Conservation (phyloP, 1,140 invertebrate genomes). For the Orius laevigatus region DNA sequence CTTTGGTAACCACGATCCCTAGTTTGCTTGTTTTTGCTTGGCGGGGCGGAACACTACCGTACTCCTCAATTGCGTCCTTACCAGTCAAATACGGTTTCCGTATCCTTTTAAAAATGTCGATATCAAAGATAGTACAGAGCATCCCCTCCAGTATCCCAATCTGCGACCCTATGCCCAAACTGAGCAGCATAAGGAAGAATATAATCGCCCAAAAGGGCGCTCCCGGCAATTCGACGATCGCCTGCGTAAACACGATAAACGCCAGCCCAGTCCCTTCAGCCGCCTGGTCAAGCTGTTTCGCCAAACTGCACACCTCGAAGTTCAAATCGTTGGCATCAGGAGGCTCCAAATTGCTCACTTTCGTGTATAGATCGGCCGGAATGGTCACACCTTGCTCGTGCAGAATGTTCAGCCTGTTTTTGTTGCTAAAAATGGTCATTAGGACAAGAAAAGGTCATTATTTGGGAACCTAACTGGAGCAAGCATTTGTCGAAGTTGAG, state of each 20-base stretch:
- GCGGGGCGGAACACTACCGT: too few species aligned
- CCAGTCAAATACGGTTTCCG: constrained; percentile 76
- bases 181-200: constrained; percentile 84
- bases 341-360: neutral
- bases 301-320: constrained; percentile 45
- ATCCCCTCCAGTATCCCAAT: constrained; percentile 86
- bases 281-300: constrained; percentile 57
- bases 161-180: constrained; percentile 76
- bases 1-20: too few species aligned
- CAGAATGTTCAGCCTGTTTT: neutral
- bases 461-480: constrained; percentile 38
- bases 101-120: constrained; percentile 72
- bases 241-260: constrained; percentile 83
- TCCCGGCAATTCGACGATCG: constrained; percentile 75
- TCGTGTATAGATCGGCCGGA: too few species aligned
- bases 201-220: constrained; percentile 85
- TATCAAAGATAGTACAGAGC: constrained; percentile 83
- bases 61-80: constrained; percentile 29
- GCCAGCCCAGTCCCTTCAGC: constrained; percentile 86
- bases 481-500: constrained; percentile 65
- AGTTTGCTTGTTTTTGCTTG: too few species aligned
- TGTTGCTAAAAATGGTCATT: constrained; percentile 1
- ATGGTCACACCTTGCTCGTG: too few species aligned
- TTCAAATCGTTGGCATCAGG: neutral
- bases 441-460: neutral